Evolutionary conservation across 2,888 invertebrate species (phyloP).

Genomic region (Polylopha cassiicola): DNA sequence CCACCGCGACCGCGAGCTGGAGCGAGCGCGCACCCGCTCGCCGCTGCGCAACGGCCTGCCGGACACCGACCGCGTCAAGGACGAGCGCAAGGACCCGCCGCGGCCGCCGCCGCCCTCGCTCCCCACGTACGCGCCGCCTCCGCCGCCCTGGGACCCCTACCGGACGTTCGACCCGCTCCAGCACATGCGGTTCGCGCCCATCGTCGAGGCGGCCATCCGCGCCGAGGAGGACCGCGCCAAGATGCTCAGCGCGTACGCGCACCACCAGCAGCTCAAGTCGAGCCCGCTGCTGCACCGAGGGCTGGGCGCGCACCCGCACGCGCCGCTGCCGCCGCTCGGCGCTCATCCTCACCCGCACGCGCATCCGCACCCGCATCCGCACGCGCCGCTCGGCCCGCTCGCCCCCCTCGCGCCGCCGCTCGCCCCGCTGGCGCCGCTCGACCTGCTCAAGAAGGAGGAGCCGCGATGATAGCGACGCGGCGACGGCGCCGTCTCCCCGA

Average conservation of each 20-base stretch:
- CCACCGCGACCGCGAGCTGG: constrained; percentile 77
- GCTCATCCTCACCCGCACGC: constrained; percentile 69
- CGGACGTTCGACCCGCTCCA: constrained; percentile 83
- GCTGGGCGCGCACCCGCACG: constrained; percentile 65
- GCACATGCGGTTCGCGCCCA: constrained; percentile 84
- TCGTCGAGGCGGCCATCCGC: constrained; percentile 86
- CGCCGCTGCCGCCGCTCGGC: constrained; percentile 60
- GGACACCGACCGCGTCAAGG: constrained; percentile 54
- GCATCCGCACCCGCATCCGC: constrained; percentile 55
- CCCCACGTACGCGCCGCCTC: constrained; percentile 77
- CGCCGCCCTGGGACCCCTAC: constrained; percentile 82
- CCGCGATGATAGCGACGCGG: constrained; percentile 71
- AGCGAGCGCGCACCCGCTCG: constrained; percentile 82
- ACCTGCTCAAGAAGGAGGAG: constrained; percentile 79
- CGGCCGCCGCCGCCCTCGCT: constrained; percentile 61
- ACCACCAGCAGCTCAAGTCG: constrained; percentile 76
- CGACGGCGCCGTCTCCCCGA: constrained; percentile 36
- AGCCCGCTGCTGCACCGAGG: constrained; percentile 63
- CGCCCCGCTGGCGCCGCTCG: constrained; percentile 73
- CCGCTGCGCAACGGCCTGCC: constrained; percentile 84
- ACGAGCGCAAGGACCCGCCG: constrained; percentile 75
- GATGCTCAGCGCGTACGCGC: constrained; percentile 83
- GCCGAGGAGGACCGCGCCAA: constrained; percentile 89
- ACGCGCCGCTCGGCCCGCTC: constrained; percentile 55
- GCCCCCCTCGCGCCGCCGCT: constrained; percentile 56